Evolutionary conservation across 2,797 vertebrate species (phyloP).

Genomic region (Acrossocheilus wenchowensis): DNA sequence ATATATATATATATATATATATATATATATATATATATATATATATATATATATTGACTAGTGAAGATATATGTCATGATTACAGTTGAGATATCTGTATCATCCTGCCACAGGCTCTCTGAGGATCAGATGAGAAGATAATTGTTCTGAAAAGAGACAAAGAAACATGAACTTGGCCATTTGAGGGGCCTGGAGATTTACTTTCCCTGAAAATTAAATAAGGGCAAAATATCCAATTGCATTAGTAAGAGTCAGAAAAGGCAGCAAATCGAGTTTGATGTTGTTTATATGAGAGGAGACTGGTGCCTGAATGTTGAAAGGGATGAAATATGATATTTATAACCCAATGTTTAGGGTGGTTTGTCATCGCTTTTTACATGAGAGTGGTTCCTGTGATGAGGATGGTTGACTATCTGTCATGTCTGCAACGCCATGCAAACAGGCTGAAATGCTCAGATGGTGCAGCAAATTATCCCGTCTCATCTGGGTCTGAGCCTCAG

Average conservation of each 20-base stretch:
- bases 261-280: slow-evolving; percentile 63
- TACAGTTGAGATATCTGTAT: slow-evolving; percentile 42
- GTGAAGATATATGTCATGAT: slow-evolving; percentile 4
- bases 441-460: slow-evolving; percentile 49
- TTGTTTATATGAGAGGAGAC: slow-evolving; percentile 63
- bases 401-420: slow-evolving; percentile 40
- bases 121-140: slow-evolving; percentile 51
- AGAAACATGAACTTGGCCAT: slow-evolving; percentile 63
- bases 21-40: too few relatives aligned
- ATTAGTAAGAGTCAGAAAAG: slow-evolving; percentile 63
- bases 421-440: slow-evolving; percentile 35
- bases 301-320: slow-evolving; percentile 61
- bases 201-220: slow-evolving; percentile 62
- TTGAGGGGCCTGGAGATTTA: slow-evolving; percentile 62
- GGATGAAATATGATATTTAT: slow-evolving; percentile 62
- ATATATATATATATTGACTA: neutral
- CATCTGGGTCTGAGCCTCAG: slow-evolving; percentile 29
- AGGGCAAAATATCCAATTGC: slow-evolving; percentile 63
- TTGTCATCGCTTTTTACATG: slow-evolving; percentile 51
- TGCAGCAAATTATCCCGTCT: slow-evolving; percentile 50
- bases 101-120: slow-evolving; percentile 8
- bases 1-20: too few relatives aligned
- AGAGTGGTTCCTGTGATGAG: slow-evolving; percentile 45
- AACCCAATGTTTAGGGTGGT: slow-evolving; percentile 51
- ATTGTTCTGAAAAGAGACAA: slow-evolving; percentile 63